Base-by-base conservation (phyloP, 2,113 vertebrate species). In the Pomatorhinus ruficollis region DNA sequence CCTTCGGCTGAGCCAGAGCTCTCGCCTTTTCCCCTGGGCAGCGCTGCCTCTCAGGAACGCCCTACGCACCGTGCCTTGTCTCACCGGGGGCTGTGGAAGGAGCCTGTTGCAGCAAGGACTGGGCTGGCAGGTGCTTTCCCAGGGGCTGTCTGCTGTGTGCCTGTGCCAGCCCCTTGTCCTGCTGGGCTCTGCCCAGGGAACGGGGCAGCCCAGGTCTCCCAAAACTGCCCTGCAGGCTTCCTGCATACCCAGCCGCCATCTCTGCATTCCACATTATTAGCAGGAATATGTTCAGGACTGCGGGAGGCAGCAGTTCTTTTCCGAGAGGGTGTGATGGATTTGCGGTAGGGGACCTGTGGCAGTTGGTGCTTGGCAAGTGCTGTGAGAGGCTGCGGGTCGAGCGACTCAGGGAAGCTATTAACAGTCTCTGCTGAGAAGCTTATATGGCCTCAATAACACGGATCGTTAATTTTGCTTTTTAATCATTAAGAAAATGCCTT, bases 401-500 rank as follows among this genome's bases (percentile, higher is more conserved):
- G 79, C 11, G 5, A 72, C 50, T 90, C 40, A 33, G 75, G 72
- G 56, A 87, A 89, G 50, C 86, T 95, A 90, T 96, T 95, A 89
- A 75, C 91, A 89, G 86, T 31, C 76, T 81, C 76, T 1, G 4
- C 31, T 86, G 89, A 77, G 91, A 92, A 71, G 52, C 76, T 90
- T 88, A 63, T 89, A 70, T 83, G 93, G 80, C 91, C 92, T 96
- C 75, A 95, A 33, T 85, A 94, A 92, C 86, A 95, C 0, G 60
- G 91, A 71, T 95, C 94, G 45, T 97, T 96, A 93, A 93, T 87
- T 95, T 61, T 53, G 59, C 65, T 82, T 96, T 97, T 93, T 94
- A 95, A 95, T 96, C 84, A 90, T 91, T 94, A 93, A 91, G 91
- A 91, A 96, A 95, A 91, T 92, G 75, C 76, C 83, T 92, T 83